Conservation (phyloP, 2,113 vertebrate species). For the Proterorhinus semilunaris region DNA sequence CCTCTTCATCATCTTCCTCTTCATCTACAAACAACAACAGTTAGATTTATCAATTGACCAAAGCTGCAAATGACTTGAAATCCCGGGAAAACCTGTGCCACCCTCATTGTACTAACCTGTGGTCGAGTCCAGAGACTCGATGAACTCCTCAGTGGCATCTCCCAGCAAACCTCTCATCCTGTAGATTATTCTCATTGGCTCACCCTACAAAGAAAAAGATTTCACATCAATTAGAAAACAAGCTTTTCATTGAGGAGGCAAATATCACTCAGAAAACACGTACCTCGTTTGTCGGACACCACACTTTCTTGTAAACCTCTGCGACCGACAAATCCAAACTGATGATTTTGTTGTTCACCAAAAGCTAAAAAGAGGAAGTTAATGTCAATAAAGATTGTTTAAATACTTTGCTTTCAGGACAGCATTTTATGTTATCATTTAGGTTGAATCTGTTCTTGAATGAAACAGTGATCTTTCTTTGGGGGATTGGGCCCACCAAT, state of each 20-base stretch:
- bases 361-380: constrained; percentile 75
- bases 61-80: neutral
- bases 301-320: constrained; percentile 98
- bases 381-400: neutral
- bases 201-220: constrained; percentile 80
- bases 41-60: neutral
- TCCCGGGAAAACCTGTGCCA: neutral
- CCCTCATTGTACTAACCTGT: constrained; percentile 80
- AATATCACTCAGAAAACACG: constrained; percentile 15
- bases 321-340: constrained; percentile 94
- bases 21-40: constrained; percentile 79
- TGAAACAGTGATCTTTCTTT: too few relatives aligned
- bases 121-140: constrained; percentile 95
- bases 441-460: too few relatives aligned
- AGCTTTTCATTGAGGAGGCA: neutral
- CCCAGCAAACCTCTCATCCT: constrained; percentile 97
- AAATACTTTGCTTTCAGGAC: neutral
- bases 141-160: constrained; percentile 98
- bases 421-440: too few relatives aligned
- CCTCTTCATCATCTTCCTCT: constrained; percentile 97
- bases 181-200: constrained; percentile 99
- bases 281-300: constrained; percentile 99
- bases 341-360: constrained; percentile 99
- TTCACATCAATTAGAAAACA: neutral
- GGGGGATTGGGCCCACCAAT: too few relatives aligned